Evolutionary conservation across 2,113 vertebrate species (phyloP), one percentile per base, ranked within the genome.

Genomic region (Microtus oregoni): DNA sequence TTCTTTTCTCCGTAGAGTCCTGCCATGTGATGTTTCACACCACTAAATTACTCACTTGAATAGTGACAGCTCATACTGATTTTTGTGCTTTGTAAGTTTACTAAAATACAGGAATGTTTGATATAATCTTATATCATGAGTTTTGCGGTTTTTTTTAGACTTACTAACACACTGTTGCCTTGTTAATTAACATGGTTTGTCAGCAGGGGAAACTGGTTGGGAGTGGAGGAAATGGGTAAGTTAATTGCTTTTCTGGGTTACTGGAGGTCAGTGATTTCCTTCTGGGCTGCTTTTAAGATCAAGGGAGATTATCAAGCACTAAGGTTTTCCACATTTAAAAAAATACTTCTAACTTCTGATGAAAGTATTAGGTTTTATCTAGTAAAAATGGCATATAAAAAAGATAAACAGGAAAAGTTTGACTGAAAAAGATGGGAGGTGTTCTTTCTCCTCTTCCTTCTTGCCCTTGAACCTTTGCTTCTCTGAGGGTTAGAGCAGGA

Each of bases 41-140:
- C 52, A 47, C 65, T 38, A 78, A 92, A 61, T 81, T 32, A 68
- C 86, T n/a, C 38, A 22, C 77, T 38, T 28, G 61, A 89, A 19
- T 38, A 88, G 77, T 73, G 38, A 88, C 11, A 73, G 68, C 83
- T 96, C 26, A n/a, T 35, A 92, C 76, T 30, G 89, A 82, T 26
- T 73, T 96, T 96, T 94, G 81, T 96, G 89, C 88, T 94, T 86
- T 96, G 47, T 63, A 78, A n/a, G 63, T 92, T 94, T 95, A 77
- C 91, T 86, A 94, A 35, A 94, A 92, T 94, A 92, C 89, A 93
- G 50, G 68, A 11, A 89, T 94, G 24, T 87, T 96, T 92, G 68
- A 38, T 94, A 91, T 96, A 75, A 86, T 65, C 67, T 89, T 96
- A 75, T 86, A 75, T 92, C 44, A 35, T 86, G 17, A 89, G 41